Evolutionary conservation across 1,140 invertebrate genomes (phyloP).

Genomic region (Sycobia sp.): DNA sequence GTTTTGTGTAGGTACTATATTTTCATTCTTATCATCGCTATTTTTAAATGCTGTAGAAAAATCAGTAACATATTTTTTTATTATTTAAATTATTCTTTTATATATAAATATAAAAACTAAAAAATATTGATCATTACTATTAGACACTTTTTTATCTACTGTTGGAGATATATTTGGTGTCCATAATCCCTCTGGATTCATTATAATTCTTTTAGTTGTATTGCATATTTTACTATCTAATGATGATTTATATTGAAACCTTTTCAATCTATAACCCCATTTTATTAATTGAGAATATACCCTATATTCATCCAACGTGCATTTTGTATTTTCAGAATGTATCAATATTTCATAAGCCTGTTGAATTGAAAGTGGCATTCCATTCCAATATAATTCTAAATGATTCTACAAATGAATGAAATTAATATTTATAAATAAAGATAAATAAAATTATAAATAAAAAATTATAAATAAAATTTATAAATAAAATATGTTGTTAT

Average conservation of each 20-base stretch:
- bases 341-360: slow-evolving; percentile 67
- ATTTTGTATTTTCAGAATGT: slow-evolving; percentile 52
- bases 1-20: slow-evolving; percentile 14
- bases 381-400: slow-evolving; percentile 63
- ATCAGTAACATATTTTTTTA: background rate
- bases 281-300: slow-evolving; percentile 68
- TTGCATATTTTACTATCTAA: slow-evolving; percentile 24
- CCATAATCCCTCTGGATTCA: slow-evolving; percentile 51
- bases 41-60: background rate
- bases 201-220: slow-evolving; percentile 50
- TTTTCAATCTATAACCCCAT: slow-evolving; percentile 61
- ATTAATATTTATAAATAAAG: slow-evolving; percentile 3
- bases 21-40: slow-evolving; percentile 27
- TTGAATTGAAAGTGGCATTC: slow-evolving; percentile 66
- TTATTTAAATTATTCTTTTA: background rate
- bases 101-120: background rate
- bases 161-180: slow-evolving; percentile 21
- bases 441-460: slow-evolving; percentile 5
- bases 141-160: background rate
- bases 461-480: slow-evolving; percentile 10
- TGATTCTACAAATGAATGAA: slow-evolving; percentile 59
- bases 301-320: slow-evolving; percentile 65
- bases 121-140: slow-evolving; percentile 33
- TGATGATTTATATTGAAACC: slow-evolving; percentile 46
- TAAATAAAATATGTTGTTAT: background rate